Evolutionary conservation across 37 sponge, comb jelly and placozoan genomes (phyloP).

Genomic region (Ianthella basta): DNA sequence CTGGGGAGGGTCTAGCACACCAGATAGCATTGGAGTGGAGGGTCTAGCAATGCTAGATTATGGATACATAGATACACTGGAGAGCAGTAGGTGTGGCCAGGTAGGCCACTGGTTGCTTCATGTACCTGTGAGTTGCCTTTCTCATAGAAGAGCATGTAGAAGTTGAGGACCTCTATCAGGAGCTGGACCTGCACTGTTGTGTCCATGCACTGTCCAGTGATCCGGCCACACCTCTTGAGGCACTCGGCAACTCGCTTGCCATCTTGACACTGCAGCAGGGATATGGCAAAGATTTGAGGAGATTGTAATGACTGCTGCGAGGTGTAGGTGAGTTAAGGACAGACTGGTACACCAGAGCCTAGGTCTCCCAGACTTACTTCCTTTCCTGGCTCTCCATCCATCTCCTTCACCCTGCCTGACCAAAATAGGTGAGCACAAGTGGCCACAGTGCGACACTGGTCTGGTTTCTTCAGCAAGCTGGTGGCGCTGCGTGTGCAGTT

Average conservation of each 20-base stretch:
- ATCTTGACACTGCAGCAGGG: conserved; percentile 65
- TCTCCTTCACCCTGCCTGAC: conserved; percentile 69
- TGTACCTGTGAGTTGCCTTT: conserved; percentile 84
- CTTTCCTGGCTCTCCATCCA: conserved; percentile 34
- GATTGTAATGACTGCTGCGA: too few relatives aligned
- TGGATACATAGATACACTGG: too few relatives aligned
- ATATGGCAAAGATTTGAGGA: not conserved
- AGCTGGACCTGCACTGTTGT: conserved; percentile 89
- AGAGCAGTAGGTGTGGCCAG: too few relatives aligned
- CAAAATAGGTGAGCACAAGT: conserved; percentile 96
- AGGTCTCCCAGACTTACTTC: conserved; percentile 12
- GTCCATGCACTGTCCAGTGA: conserved; percentile 99
- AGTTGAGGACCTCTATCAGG: conserved; percentile 91
- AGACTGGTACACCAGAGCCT: too few relatives aligned
- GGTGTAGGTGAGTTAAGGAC: too few relatives aligned
- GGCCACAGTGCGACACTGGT: conserved; percentile 95
- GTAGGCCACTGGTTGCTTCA: too few relatives aligned
- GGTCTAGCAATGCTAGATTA: too few relatives aligned
- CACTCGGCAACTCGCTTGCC: conserved; percentile 94
- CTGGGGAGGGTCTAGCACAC: too few relatives aligned
- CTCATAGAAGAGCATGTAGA: conserved; percentile 87
- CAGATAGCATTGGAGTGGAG: too few relatives aligned
- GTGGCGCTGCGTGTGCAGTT: conserved; percentile 90
- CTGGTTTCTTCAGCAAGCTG: conserved; percentile 97
- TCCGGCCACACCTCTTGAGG: conserved; percentile 90